Conservation (phyloP, 2,113 vertebrate genomes). For the Mirounga angustirostris region DNA sequence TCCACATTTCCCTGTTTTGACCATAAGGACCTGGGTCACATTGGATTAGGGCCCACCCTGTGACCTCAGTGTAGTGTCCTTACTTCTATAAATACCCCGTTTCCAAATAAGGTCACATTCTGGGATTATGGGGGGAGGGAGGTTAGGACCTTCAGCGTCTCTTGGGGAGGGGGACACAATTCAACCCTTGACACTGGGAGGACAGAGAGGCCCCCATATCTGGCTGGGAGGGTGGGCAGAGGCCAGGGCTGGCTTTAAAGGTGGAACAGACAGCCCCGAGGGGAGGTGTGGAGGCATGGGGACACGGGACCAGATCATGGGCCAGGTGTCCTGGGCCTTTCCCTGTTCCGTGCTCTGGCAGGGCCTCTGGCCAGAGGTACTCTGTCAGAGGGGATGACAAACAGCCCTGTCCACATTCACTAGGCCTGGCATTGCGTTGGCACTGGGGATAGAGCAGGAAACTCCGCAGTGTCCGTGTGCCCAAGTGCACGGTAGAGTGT, state of each 20-base stretch:
- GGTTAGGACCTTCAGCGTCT: not conserved
- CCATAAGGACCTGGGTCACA: not conserved
- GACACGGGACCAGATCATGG: not conserved
- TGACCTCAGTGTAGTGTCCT: fast-evolving
- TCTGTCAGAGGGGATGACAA: not conserved
- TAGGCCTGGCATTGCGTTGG: not conserved
- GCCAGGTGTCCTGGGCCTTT: not conserved
- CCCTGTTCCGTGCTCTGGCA: not conserved
- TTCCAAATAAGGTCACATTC: not conserved
- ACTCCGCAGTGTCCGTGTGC: fast-evolving
- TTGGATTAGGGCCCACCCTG: not conserved
- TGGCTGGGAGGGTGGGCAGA: not conserved
- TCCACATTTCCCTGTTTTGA: fast-evolving
- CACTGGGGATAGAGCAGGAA: not conserved
- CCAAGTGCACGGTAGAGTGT: too few species aligned
- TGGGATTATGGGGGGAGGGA: not conserved
- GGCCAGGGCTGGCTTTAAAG: not conserved
- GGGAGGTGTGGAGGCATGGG: not conserved
- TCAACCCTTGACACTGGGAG: too few species aligned
- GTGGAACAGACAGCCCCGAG: not conserved
- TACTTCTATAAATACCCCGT: not conserved
- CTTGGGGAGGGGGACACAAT: not conserved
- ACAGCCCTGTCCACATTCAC: not conserved
- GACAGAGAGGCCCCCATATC: not conserved
- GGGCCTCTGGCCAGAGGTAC: not conserved